Base-by-base conservation (phyloP, 1,140 invertebrate genomes). In the Drosophila sulfurigaster region DNA sequence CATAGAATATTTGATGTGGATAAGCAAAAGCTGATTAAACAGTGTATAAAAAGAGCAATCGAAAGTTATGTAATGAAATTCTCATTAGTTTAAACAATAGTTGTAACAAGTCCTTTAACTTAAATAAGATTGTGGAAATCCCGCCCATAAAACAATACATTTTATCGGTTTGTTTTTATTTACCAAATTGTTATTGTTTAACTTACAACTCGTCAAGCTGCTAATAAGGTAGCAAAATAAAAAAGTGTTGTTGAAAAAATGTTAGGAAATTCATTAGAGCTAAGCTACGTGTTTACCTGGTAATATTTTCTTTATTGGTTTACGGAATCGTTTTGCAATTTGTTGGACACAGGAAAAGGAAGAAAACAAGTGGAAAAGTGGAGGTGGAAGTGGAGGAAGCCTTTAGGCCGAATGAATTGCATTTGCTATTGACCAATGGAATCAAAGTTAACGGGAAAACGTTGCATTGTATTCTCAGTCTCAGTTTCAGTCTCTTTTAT, bases 391-490 rank as follows among this genome's bases (percentile, higher is more conserved):
- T 46, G 46, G 15, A 46, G 46, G 15, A 46, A 28, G 46, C n/a
- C 66, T 46, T 48, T 52, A 28, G 48, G 64, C 56, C 48, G 16
- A 43, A 25, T 65, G 25, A 49, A 51, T 38, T 52, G 25, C 57
- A 46, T 41, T 51, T 38, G 8, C 52, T 74, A 45, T 74, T 74
- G 71, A 74, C 71, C 57, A 46, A 20, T 16, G 56, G 65, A 59
- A 66, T 68, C 57, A 48, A 56, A 69, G 65, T 43, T 69, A 69
- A 74, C 65, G 49, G 70, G 2, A 69, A 69, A 65, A 46, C 70
- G 59, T 73, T 69, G 60, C 70, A 62, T 63, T 82, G 75, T 69
- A 25, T 25, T 25, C 20, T 25, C 20, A 25, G 20, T 25, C 20
- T 25, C 20, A 25, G 74, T 43, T 62, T 64, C 65, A 25, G 54